Evolutionary conservation across 2,797 vertebrate species (phyloP).

Genomic region (Graptemys geographica): DNA sequence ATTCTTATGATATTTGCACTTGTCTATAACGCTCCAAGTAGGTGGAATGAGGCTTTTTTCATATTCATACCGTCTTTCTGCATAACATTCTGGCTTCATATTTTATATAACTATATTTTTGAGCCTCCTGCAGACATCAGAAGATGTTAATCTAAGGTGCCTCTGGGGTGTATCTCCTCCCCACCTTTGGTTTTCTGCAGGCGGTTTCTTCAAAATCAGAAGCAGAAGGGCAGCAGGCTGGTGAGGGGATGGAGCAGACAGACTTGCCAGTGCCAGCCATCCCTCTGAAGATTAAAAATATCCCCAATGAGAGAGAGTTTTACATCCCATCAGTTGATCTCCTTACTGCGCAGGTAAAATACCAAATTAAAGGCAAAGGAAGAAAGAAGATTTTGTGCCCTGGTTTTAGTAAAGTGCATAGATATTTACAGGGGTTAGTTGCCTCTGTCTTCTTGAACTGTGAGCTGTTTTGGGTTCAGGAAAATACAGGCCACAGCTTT

Average conservation of each 20-base stretch:
- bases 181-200: conserved; percentile 54
- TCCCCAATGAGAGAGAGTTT: conserved; percentile 85
- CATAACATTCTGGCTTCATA: not conserved
- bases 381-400: not conserved
- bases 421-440: not conserved
- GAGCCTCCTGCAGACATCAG: not conserved
- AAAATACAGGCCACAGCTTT: not conserved
- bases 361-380: not conserved
- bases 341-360: conserved; percentile 93
- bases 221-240: conserved; percentile 35
- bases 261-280: conserved; percentile 52
- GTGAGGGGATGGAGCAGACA: conserved; percentile 45
- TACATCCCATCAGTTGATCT: conserved; percentile 96
- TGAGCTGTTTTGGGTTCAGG: not conserved
- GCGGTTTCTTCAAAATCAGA: conserved; percentile 66
- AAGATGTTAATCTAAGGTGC: not conserved
- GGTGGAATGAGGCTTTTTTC: not conserved
- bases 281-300: conserved; percentile 75
- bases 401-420: not conserved
- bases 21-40: not conserved
- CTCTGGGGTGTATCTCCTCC: not conserved
- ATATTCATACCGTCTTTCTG: not conserved
- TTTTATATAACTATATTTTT: not conserved
- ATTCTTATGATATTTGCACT: not conserved
- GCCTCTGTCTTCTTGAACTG: not conserved